Evolutionary conservation across 2,113 vertebrate species (phyloP).

Genomic region (Vombatus ursinus): DNA sequence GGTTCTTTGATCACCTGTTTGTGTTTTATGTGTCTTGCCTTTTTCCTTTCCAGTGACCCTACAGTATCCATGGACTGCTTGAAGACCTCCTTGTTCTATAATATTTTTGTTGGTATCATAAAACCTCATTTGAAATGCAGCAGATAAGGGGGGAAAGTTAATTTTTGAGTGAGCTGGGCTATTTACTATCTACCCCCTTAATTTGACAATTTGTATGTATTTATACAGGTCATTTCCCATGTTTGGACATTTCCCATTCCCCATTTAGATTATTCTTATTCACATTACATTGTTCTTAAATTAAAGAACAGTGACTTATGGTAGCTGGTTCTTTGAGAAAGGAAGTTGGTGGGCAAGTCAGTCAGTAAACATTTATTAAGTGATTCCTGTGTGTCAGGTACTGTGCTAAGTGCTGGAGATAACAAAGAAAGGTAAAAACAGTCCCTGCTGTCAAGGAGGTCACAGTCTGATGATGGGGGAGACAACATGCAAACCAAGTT

Average conservation of each 20-base stretch:
- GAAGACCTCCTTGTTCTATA: too few species aligned
- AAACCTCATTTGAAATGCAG: too few species aligned
- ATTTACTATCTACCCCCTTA: too few species aligned
- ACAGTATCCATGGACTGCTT: too few species aligned
- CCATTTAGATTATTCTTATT: not conserved
- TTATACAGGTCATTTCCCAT: too few species aligned
- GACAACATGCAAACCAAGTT: not conserved
- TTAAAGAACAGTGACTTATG: not conserved
- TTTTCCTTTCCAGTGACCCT: slow-evolving; percentile 20
- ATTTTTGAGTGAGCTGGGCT: too few species aligned
- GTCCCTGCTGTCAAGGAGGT: not conserved
- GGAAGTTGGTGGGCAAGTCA: not conserved
- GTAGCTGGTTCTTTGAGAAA: not conserved
- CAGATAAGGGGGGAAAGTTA: too few species aligned
- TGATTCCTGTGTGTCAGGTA: not conserved
- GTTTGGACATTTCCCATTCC: too few species aligned
- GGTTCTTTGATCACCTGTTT: slow-evolving; percentile 33
- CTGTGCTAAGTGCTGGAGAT: not conserved
- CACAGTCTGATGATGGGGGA: not conserved
- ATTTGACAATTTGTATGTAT: too few species aligned
- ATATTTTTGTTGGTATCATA: too few species aligned
- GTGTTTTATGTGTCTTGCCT: not conserved
- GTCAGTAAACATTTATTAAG: not conserved
- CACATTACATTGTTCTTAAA: not conserved
- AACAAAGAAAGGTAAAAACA: not conserved